A percentile compares a stretch with the other conserved stretches of the same genome.
Evolutionary conservation across 2,888 invertebrate species (phyloP).

Genomic region (Athalia rosae): DNA sequence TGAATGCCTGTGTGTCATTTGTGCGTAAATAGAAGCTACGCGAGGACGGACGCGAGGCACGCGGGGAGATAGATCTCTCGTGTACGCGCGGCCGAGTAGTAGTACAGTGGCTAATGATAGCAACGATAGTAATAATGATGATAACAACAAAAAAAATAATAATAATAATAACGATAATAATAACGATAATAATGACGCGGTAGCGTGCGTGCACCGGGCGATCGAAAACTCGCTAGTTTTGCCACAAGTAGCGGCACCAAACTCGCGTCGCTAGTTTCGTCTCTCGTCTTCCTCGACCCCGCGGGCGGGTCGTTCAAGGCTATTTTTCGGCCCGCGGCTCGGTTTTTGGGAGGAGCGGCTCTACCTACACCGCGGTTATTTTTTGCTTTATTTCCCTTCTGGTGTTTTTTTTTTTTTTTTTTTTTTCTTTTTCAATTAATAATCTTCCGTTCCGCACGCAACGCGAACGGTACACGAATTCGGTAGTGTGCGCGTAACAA

Average conservation of each 20-base stretch:
- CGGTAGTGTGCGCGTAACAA: no score
- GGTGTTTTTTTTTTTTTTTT: no score
- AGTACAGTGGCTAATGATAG: neutral
- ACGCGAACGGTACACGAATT: no score
- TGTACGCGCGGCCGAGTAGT: constrained; percentile 30
- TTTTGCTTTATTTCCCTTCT: no score
- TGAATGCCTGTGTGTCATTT: neutral
- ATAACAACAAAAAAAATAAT: neutral
- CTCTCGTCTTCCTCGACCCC: neutral
- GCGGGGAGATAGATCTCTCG: constrained; percentile 14
- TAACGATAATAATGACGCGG: constrained; percentile 28
- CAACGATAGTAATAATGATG: neutral
- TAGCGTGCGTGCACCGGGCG: constrained; percentile 14
- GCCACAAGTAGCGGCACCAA: neutral
- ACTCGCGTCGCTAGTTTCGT: neutral
- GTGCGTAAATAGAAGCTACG: neutral
- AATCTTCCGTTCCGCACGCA: no score
- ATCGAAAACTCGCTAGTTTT: neutral
- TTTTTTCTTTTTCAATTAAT: no score
- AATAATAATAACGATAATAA: constrained; percentile 21
- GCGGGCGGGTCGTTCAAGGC: constrained; percentile 13
- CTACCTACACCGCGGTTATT: neutral
- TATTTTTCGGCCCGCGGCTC: constrained; percentile 18
- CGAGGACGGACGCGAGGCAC: neutral
- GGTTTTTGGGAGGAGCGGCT: constrained; percentile 18